phyloP scores from a whole-genome alignment of 2,113 vertebrate genomes.

The Dasyornis broadbenti region DNA sequence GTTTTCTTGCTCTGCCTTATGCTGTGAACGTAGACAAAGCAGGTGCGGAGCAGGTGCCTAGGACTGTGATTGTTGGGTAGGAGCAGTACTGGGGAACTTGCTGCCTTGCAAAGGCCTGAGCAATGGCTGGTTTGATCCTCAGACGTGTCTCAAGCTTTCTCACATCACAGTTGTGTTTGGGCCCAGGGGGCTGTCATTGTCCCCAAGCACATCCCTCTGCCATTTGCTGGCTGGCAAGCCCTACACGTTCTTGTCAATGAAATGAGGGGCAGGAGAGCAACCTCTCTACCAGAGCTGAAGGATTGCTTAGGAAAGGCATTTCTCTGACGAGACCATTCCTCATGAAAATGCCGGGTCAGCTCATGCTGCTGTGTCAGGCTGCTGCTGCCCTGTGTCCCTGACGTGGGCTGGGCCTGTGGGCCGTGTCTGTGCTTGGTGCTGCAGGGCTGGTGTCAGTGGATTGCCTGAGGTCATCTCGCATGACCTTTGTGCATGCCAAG shows the following conservation, averaged over 20 bases:
- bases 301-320: not conserved
- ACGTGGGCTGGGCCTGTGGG: not conserved
- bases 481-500: not conserved
- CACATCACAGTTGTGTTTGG: not conserved
- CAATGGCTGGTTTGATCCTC: not conserved
- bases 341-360: not conserved
- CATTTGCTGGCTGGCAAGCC: not conserved
- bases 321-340: not conserved
- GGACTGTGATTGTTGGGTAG: not conserved
- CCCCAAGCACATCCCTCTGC: not conserved
- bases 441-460: not conserved
- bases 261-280: not conserved
- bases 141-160: not conserved
- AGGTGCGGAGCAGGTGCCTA: not conserved
- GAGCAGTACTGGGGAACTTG: not conserved
- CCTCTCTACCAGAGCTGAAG: not conserved
- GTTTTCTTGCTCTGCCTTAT: not conserved
- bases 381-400: not conserved
- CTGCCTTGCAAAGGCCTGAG: not conserved
- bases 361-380: not conserved
- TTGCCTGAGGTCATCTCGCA: accelerated
- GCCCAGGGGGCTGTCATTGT: not conserved
- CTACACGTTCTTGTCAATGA: not conserved
- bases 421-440: not conserved
- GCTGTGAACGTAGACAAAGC: not conserved